phyloP scores from a whole-genome alignment of 2,113 vertebrate species.

The Pterocles burchelli region DNA sequence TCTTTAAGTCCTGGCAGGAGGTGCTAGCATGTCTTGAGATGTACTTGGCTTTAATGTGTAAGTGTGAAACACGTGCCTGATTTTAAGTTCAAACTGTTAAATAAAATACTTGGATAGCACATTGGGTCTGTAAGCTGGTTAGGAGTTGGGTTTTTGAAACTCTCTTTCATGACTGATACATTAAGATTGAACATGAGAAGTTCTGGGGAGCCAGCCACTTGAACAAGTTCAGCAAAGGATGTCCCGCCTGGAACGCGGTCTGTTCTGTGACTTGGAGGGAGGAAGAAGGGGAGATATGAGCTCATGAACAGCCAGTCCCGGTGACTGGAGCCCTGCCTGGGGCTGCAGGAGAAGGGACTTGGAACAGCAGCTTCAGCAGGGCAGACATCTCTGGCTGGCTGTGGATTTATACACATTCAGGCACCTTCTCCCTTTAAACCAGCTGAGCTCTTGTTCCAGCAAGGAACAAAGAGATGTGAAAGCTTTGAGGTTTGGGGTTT shows the following conservation, averaged over 20 bases:
- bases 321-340: background rate
- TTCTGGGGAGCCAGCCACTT: background rate
- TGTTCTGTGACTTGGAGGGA: background rate
- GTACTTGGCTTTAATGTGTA: background rate
- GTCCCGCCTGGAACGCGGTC: background rate
- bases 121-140: background rate
- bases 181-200: background rate
- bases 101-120: background rate
- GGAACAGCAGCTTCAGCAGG: background rate
- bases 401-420: background rate
- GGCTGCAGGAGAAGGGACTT: background rate
- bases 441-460: background rate
- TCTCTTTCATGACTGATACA: background rate
- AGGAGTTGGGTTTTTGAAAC: background rate
- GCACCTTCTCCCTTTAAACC: background rate
- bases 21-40: background rate
- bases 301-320: rapidly evolving
- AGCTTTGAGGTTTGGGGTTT: background rate
- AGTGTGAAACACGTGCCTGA: background rate
- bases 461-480: background rate
- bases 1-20: background rate
- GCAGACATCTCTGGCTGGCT: background rate
- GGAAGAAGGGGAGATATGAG: background rate
- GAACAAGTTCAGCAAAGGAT: too few species aligned
- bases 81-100: background rate